Evolutionary conservation across 1,140 invertebrate species (phyloP).

Genomic region (Sweltsa coloradensis): DNA sequence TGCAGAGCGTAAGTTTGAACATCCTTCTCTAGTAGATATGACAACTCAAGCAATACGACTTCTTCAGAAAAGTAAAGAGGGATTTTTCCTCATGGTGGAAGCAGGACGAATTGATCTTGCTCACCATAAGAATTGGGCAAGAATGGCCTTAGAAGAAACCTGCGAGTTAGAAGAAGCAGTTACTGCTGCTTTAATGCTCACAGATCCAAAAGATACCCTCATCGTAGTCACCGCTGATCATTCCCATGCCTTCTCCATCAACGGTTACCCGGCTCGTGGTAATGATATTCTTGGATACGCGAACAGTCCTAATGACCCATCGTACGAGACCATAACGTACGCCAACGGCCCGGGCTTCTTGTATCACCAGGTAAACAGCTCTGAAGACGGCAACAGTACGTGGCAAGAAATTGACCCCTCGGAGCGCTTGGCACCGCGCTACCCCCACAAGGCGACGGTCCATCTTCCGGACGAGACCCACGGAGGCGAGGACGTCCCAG

Average conservation of each 20-base stretch:
- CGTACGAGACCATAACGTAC: conserved; percentile 41
- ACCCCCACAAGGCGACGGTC: too few relatives aligned
- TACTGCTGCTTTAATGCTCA: conserved; percentile 25
- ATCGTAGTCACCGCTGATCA: conserved; percentile 42
- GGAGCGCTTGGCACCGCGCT: too few relatives aligned
- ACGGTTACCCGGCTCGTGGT: conserved; percentile 29
- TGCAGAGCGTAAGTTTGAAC: background rate
- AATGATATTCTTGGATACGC: conserved; percentile 30
- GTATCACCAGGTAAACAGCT: too few relatives aligned
- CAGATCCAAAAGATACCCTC: conserved; percentile 29
- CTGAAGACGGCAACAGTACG: too few relatives aligned
- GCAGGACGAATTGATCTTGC: conserved; percentile 56
- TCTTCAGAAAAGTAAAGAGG: too few relatives aligned
- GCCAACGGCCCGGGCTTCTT: conserved; percentile 44
- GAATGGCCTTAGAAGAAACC: conserved; percentile 34
- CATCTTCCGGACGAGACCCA: conserved; percentile 50
- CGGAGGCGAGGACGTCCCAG: conserved; percentile 34
- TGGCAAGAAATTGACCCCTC: too few relatives aligned
- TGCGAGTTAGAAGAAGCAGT: conserved; percentile 35
- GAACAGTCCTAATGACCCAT: too few relatives aligned
- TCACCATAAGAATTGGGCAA: conserved; percentile 46
- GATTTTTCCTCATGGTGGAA: conserved; percentile 42
- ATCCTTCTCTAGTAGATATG: conserved; percentile 6
- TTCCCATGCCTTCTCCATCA: conserved; percentile 30
- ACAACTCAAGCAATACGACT: conserved; percentile 2